Evolutionary conservation across 2,797 vertebrate genomes (phyloP).

Genomic region (Valencia hispanica): DNA sequence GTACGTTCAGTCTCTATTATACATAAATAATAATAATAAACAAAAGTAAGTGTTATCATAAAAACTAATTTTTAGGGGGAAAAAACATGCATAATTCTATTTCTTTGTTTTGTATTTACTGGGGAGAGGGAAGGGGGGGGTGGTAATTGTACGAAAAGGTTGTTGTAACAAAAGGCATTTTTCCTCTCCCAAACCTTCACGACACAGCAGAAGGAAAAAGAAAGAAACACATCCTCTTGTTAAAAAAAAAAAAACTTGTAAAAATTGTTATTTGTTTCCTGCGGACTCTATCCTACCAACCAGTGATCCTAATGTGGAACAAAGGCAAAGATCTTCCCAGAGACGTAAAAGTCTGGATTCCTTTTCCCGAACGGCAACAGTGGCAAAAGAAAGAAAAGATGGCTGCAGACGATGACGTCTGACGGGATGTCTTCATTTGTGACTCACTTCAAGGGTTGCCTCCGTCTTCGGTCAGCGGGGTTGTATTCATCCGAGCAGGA

Average conservation of each 20-base stretch:
- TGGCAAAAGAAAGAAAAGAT: neutral
- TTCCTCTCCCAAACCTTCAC: conserved; percentile 70
- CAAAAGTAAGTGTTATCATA: conserved; percentile 86
- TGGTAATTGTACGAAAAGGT: conserved; percentile 75
- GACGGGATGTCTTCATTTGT: conserved; percentile 34
- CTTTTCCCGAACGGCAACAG: conserved; percentile 1
- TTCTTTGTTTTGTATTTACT: conserved; percentile 89
- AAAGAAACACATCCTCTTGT: neutral
- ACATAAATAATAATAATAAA: conserved; percentile 89
- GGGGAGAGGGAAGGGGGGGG: conserved; percentile 77
- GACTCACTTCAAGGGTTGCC: conserved; percentile 41
- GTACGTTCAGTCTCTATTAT: conserved; percentile 91
- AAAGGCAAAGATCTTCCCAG: conserved; percentile 79
- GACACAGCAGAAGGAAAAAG: conserved; percentile 36
- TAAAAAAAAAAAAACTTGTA: conserved; percentile 8
- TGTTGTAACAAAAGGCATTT: conserved; percentile 83
- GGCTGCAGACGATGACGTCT: conserved; percentile 7
- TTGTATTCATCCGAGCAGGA: neutral
- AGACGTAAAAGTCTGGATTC: conserved; percentile 67
- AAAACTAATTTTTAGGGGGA: conserved; percentile 88
- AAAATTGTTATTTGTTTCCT: neutral
- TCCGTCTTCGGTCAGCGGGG: conserved; percentile 34
- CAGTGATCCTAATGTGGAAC: conserved; percentile 36
- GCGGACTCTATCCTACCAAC: conserved; percentile 12
- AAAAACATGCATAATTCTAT: conserved; percentile 86